Conservation (phyloP, 2,113 vertebrate genomes). For the Marmota monax region DNA sequence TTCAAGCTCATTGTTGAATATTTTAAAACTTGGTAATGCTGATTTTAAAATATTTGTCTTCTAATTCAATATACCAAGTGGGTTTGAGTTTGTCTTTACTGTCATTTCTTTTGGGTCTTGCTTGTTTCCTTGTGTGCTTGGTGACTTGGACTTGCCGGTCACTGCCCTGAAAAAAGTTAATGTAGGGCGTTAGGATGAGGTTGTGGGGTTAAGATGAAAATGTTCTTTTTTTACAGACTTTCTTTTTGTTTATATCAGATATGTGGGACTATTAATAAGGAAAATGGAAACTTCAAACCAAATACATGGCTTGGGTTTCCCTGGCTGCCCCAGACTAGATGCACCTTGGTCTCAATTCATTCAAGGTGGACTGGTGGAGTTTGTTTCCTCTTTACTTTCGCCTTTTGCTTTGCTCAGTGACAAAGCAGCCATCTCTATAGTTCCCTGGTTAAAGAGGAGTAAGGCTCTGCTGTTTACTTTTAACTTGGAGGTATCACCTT, state of each 20-base stretch:
- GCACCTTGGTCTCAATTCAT: neutral
- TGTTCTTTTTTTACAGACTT: neutral
- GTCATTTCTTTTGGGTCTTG: neutral
- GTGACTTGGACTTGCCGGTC: neutral
- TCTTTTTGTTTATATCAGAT: neutral
- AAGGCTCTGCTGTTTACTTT: neutral
- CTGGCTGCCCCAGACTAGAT: neutral
- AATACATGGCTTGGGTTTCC: neutral
- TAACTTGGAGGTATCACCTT: neutral
- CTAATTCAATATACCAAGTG: neutral
- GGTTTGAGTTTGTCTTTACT: neutral
- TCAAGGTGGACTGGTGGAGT: neutral
- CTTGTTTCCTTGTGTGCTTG: neutral
- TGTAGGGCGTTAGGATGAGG: neutral
- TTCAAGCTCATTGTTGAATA: slow-evolving; percentile 25
- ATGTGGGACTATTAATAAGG: neutral
- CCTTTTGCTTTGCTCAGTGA: slow-evolving; percentile 26
- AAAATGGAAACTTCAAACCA: neutral
- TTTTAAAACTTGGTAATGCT: neutral
- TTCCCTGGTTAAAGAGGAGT: neutral
- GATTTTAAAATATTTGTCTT: neutral
- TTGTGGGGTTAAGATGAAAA: neutral
- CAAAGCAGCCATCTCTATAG: neutral
- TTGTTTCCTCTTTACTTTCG: neutral
- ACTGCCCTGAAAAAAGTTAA: neutral